phyloP scores from a whole-genome alignment of 2,797 vertebrate species.

The Sebastolobus altivelis region DNA sequence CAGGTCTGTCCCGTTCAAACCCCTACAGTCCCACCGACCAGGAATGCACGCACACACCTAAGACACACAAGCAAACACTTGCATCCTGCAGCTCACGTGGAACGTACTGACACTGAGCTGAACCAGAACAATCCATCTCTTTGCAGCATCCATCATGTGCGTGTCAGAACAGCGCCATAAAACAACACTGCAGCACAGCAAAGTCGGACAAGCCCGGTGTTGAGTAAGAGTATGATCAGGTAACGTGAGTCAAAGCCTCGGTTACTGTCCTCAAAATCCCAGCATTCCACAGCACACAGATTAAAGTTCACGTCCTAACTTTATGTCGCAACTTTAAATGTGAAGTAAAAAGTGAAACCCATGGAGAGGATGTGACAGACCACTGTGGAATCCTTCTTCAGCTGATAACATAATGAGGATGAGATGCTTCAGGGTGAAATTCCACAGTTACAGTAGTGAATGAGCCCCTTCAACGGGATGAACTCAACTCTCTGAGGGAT shows the following conservation, averaged over 20 bases:
- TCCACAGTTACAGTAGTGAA: slow-evolving; percentile 71
- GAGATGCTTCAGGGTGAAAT: slow-evolving; percentile 67
- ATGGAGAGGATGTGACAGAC: slow-evolving; percentile 3
- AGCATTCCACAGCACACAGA: slow-evolving; percentile 47
- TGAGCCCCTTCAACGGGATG: slow-evolving; percentile 56
- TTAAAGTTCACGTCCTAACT: slow-evolving; percentile 38
- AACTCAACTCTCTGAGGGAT: slow-evolving; percentile 62
- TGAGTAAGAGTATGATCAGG: slow-evolving; percentile 53
- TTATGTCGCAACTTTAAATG: slow-evolving; percentile 14
- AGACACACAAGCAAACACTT: slow-evolving; percentile 55
- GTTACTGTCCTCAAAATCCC: slow-evolving; percentile 42
- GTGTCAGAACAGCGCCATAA: slow-evolving; percentile 55
- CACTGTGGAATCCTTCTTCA: slow-evolving; percentile 51
- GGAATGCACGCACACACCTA: slow-evolving; percentile 38
- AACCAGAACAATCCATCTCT: slow-evolving; percentile 61
- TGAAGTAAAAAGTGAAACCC: slow-evolving; percentile 30
- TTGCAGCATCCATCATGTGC: slow-evolving; percentile 58
- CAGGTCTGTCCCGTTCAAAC: slow-evolving; percentile 33
- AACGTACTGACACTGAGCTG: slow-evolving; percentile 48
- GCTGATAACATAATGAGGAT: slow-evolving; percentile 66
- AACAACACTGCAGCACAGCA: slow-evolving; percentile 44
- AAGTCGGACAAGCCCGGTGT: slow-evolving; percentile 24
- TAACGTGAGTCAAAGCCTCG: slow-evolving; percentile 48
- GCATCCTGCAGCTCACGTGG: slow-evolving; percentile 23
- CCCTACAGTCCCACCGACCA: slow-evolving; percentile 15